Evolutionary conservation across 2,888 invertebrate species (phyloP), one percentile per base, ranked within the genome.

Genomic region (Penaeus monodon): DNA sequence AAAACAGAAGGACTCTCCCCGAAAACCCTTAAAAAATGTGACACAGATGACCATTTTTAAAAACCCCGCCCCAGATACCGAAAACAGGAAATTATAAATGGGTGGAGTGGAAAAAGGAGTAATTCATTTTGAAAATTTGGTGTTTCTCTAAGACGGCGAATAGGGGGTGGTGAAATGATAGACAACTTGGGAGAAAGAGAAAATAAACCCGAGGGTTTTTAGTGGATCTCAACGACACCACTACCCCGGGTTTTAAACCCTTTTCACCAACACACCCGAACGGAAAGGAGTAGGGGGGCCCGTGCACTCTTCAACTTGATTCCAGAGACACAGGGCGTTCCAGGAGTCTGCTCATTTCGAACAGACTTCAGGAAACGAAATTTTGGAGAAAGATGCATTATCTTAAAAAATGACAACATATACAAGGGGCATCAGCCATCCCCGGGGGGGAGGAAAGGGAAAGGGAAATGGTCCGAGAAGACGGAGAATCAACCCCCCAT

Each of bases 201-300:
- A 27, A n/a, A n/a, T n/a, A 49, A n/a, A 24, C 64, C 81, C 24
- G 82, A 38, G 29, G 86, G 82, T n/a, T 38, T 77, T 77, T 22
- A 80, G 33, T 27, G 86, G 76, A 22, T 82, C 44, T 82, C 64
- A n/a, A 49, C 68, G 33, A 81, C 86, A 27, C 86, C 81, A 14
- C 81, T 86, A 49, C 86, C 86, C 22, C 81, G 82, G 12, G 78
- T 86, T n/a, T 78, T n/a, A n/a, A n/a, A 68, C 27, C 78, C 86
- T 29, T 82, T 86, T 24, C 86, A 86, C 76, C 86, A 86, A 70
- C 86, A 86, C 22, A 77, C 57, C 22, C 81, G 66, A 70, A 57
- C 70, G 22, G 81, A 81, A 27, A 86, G 73, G 64, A 81, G 70
- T n/a, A n/a, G n/a, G n/a, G n/a, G 70, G 49, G 68, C 49, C 78